A percentile compares a stretch with the other conserved stretches of the same genome.
Evolutionary conservation across 1,140 invertebrate species (phyloP).

Genomic region (Monochamus saltuarius): DNA sequence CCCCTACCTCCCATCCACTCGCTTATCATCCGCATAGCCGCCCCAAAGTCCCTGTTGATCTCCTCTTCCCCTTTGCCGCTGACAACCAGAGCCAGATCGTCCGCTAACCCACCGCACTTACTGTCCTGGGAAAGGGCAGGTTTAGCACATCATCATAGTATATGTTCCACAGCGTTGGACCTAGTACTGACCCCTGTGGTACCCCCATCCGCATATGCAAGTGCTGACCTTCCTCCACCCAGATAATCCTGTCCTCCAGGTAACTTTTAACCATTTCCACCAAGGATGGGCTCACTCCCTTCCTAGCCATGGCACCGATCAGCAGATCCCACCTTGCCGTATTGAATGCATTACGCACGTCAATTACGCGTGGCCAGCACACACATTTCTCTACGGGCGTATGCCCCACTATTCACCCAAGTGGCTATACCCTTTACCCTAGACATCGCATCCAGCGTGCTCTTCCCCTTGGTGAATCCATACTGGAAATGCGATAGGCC

Average conservation of each 20-base stretch:
- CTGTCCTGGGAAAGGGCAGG: slow-evolving; percentile 29
- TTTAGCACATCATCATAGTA: slow-evolving; percentile 46
- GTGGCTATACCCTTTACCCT: neutral
- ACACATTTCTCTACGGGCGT: neutral
- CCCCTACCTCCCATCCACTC: neutral
- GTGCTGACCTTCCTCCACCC: neutral
- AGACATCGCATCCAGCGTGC: neutral
- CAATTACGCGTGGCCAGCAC: slow-evolving; percentile 22
- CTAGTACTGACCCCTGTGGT: slow-evolving; percentile 53
- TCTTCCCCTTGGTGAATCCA: slow-evolving; percentile 13
- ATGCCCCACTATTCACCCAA: neutral
- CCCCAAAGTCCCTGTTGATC: neutral
- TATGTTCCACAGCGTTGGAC: slow-evolving; percentile 50
- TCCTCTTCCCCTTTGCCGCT: neutral
- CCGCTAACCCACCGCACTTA: neutral
- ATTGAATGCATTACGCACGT: slow-evolving; percentile 34
- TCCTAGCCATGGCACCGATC: neutral
- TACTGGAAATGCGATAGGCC: no score
- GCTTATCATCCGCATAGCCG: neutral
- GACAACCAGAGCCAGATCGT: neutral
- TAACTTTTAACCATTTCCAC: neutral
- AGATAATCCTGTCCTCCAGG: neutral
- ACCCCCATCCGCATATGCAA: slow-evolving; percentile 36
- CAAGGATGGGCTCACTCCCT: neutral
- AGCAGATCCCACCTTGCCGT: slow-evolving; percentile 17